Percentiles rank a stretch among this genome's conserved stretches.
Conservation (phyloP, 2,888 invertebrate species). For the Meteorus cinctellus region DNA sequence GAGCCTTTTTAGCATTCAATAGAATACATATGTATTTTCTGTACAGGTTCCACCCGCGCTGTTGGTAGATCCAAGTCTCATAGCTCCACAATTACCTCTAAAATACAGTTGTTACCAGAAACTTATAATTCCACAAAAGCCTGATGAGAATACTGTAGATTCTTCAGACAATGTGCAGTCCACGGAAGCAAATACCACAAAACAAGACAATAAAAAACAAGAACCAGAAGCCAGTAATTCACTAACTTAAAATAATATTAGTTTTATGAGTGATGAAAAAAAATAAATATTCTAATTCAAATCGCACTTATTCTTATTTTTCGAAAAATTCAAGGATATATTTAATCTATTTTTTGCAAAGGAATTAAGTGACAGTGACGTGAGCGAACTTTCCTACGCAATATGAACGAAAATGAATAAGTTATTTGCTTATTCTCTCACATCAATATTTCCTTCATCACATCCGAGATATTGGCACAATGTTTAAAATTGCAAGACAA, state of each 20-base stretch:
- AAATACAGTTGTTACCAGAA: conserved; percentile 74
- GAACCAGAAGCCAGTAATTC: conserved; percentile 19
- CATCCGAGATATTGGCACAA: conserved; percentile 83
- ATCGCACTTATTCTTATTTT: not conserved
- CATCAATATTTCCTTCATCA: conserved; percentile 68
- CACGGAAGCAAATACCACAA: not conserved
- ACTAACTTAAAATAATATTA: not conserved
- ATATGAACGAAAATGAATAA: not conserved
- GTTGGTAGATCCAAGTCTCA: conserved; percentile 81
- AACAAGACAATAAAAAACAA: not conserved
- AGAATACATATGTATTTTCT: conserved; percentile 29
- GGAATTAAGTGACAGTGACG: not conserved
- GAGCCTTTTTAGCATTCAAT: not conserved
- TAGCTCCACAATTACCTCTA: conserved; percentile 80
- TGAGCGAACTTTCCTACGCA: not conserved
- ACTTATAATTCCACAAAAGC: conserved; percentile 62
- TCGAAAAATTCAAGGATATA: not conserved
- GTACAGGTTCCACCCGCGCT: conserved; percentile 76
- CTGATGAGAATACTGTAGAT: not conserved
- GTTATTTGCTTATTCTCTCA: not conserved
- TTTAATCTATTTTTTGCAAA: not conserved
- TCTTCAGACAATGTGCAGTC: not conserved
- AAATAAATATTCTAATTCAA: not conserved
- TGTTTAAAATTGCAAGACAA: conserved; percentile 79
- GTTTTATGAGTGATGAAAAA: not conserved